Base-by-base conservation (phyloP, 2,888 invertebrate genomes). In the Andrena trimmerana region DNA sequence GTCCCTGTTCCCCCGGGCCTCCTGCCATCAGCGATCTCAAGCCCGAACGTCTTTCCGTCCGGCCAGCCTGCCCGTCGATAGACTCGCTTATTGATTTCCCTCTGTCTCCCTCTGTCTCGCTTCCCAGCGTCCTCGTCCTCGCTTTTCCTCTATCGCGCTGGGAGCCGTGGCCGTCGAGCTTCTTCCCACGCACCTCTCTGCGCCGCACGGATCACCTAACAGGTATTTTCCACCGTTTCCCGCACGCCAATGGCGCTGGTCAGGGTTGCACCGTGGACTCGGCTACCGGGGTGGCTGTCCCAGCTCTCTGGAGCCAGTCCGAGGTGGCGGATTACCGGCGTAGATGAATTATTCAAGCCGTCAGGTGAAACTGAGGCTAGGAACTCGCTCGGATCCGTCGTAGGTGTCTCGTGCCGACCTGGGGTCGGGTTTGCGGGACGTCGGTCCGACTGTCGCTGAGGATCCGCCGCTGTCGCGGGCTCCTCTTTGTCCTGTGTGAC, bases 41-140 rank as follows among this genome's bases (percentile, higher is more conserved):
- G 72, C 20, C 68, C 31, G 27, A 69, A 63, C 31, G 59, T 42
- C 42, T 86, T 81, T 69, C 72, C 70, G 54, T 60, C 54, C 70
- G 48, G 76, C 60, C 70, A 70, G 70, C 59, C 76, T 73, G 76
- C 73, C 62, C 80, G 86, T 87, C 87, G 86, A 86, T 88, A 86
- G 77, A 74, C 79, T 42, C 63, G 74, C 79, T 87, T 88, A 88
- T 88, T 88, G 88, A 88, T 88, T 88, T 87, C 84, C 66, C 81
- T 75, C 63, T 69, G 70, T 87, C 79, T 83, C 13, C 59, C 73
- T 57, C 76, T 66, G 63, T 66, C 74, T 63, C 52, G 48, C 70
- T 63, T 29, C 68, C 67, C 67, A 67, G 71, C 69, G 62, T 66
- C 62, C 52, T 70, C 77, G 75, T 48, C 8, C 50, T 60, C 42